Evolutionary conservation across 2,888 invertebrate species (phyloP).

Genomic region (Stenodera caucasica): DNA sequence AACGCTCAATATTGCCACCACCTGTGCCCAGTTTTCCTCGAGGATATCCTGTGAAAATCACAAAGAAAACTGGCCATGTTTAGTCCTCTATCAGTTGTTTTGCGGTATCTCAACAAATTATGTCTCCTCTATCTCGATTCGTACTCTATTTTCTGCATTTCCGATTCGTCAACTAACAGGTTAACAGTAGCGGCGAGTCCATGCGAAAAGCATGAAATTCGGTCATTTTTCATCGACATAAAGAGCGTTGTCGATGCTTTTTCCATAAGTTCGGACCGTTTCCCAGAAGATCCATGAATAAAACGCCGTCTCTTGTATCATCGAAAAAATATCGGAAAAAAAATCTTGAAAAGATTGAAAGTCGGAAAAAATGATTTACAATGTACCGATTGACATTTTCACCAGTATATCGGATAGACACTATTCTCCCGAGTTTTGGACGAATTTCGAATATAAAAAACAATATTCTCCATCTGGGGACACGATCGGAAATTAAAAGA

Average conservation of each 20-base stretch:
- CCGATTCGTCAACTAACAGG: no score
- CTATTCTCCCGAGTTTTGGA: neutral
- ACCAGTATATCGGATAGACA: neutral
- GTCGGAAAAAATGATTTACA: neutral
- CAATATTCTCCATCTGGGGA: neutral
- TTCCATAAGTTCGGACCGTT: no score
- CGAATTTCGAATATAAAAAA: neutral
- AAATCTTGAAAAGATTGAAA: neutral
- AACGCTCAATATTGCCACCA: no score
- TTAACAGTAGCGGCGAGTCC: no score
- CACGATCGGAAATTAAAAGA: constrained; percentile 6
- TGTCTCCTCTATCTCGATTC: no score
- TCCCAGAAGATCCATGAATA: neutral
- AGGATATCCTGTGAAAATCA: neutral
- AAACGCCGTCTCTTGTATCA: no score
- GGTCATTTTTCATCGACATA: neutral
- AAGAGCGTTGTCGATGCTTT: no score
- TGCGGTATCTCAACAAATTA: no score
- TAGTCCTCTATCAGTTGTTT: no score
- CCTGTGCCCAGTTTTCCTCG: neutral
- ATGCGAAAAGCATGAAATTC: neutral
- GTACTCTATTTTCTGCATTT: no score
- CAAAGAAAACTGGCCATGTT: neutral
- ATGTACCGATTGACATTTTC: neutral
- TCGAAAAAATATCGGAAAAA: neutral